Percentiles rank a stretch among this genome's conserved stretches.
These are phyloP conservation scores for Nycticryphes semicollaris DNA, from an alignment of 2,113 vertebrate genomes.

Conservation along the genomic window DNA sequence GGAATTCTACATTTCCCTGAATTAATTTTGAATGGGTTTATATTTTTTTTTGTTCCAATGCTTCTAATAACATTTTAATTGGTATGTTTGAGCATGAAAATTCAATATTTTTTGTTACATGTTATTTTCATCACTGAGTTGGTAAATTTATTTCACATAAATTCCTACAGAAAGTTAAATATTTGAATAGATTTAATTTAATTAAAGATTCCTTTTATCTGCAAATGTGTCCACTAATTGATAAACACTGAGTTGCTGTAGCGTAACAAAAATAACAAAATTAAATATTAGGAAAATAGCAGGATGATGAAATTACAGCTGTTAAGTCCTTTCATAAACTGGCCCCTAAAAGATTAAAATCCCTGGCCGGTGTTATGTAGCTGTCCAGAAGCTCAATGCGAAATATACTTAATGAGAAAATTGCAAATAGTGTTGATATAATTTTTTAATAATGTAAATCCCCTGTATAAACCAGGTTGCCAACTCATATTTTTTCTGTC, in stretches of 20 bases:
- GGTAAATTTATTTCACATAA: neutral
- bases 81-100: neutral
- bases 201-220: slow-evolving; percentile 47
- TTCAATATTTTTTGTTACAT: neutral
- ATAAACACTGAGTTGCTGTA: slow-evolving; percentile 27
- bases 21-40: neutral
- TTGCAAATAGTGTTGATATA: neutral
- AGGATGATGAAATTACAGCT: slow-evolving; percentile 35
- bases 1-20: neutral
- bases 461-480: neutral
- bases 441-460: neutral
- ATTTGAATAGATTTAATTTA: slow-evolving; percentile 56
- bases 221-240: slow-evolving; percentile 5
- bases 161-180: slow-evolving; percentile 52
- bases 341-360: slow-evolving; percentile 16
- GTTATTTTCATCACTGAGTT: neutral
- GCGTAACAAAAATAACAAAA: slow-evolving; percentile 52
- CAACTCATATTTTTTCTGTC: neutral
- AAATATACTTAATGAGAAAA: slow-evolving; percentile 2
- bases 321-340: slow-evolving; percentile 20
- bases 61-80: neutral
- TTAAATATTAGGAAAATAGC: slow-evolving; percentile 27
- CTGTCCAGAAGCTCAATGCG: neutral
- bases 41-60: neutral
- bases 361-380: neutral